Conservation (phyloP, 2,113 vertebrate genomes). For the Prionailurus bengalensis region DNA sequence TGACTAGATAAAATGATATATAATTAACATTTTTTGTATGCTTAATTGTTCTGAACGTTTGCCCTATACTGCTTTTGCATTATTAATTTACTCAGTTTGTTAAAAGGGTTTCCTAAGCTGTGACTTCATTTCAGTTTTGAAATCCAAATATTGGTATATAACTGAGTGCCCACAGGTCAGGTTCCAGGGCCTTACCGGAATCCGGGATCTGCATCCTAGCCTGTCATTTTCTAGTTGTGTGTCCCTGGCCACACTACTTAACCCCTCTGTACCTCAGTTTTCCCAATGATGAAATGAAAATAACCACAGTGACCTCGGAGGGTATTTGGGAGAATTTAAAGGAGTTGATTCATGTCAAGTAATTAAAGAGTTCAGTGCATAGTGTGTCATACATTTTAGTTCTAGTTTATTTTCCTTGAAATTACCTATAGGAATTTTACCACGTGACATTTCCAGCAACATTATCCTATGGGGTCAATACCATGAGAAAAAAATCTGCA, state of each 20-base stretch:
- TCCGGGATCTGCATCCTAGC: not conserved
- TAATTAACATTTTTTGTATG: not conserved
- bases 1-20: not conserved
- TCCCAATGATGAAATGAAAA: constrained; percentile 1
- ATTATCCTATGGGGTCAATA: not conserved
- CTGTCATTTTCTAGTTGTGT: not conserved
- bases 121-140: constrained; percentile 17
- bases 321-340: not conserved
- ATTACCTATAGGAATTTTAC: not conserved
- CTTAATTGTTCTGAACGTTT: not conserved
- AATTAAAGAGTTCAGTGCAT: not conserved
- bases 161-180: not conserved
- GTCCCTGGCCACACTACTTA: not conserved
- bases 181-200: not conserved
- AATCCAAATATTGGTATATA: not conserved
- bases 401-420: constrained; percentile 7
- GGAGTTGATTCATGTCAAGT: not conserved
- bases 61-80: not conserved
- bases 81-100: constrained; percentile 4
- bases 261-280: not conserved
- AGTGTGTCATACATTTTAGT: not conserved
- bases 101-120: constrained; percentile 40
- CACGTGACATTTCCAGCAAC: not conserved
- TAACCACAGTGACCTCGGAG: not conserved
- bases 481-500: not conserved